These are phyloP conservation scores for Parnassius smintheus DNA, from an alignment of 2,888 invertebrate genomes.

Conservation along the genomic window DNA sequence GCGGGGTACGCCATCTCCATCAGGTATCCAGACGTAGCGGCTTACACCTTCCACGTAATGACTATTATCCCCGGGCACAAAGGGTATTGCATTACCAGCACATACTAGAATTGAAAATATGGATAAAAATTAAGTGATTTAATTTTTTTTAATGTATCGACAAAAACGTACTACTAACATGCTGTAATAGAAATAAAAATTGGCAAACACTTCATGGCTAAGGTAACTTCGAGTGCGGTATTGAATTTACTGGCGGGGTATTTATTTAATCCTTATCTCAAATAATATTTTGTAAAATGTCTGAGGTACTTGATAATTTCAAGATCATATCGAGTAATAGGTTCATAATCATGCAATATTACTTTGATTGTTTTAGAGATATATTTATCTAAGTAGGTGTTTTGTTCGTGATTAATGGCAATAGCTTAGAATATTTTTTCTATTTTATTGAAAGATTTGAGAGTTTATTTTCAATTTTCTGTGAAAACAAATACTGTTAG, in stretches of 20 bases:
- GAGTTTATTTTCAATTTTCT: too few species aligned
- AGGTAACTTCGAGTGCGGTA: not conserved
- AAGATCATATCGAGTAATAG: not conserved
- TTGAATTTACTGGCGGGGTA: constrained; percentile 1
- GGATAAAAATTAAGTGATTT: not conserved
- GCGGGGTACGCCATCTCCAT: constrained; percentile 49
- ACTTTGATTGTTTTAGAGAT: not conserved
- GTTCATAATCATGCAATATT: not conserved
- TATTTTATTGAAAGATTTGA: too few species aligned
- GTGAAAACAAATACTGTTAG: not conserved
- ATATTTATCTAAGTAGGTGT: too few species aligned
- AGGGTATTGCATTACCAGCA: constrained; percentile 42
- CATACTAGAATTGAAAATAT: constrained; percentile 35
- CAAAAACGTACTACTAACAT: constrained; percentile 37
- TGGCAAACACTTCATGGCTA: constrained; percentile 40
- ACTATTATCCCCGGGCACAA: constrained; percentile 51
- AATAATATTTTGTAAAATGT: not conserved
- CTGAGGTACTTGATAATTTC: not conserved
- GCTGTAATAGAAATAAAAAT: constrained; percentile 39
- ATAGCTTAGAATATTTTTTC: too few species aligned
- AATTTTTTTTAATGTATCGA: not conserved
- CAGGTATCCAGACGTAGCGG: constrained; percentile 59
- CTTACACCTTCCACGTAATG: constrained; percentile 56
- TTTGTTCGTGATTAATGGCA: too few species aligned
- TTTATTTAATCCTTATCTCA: constrained; percentile 23